Conservation (phyloP, 2,888 invertebrate species). For the Ornithoptera alexandrae region DNA sequence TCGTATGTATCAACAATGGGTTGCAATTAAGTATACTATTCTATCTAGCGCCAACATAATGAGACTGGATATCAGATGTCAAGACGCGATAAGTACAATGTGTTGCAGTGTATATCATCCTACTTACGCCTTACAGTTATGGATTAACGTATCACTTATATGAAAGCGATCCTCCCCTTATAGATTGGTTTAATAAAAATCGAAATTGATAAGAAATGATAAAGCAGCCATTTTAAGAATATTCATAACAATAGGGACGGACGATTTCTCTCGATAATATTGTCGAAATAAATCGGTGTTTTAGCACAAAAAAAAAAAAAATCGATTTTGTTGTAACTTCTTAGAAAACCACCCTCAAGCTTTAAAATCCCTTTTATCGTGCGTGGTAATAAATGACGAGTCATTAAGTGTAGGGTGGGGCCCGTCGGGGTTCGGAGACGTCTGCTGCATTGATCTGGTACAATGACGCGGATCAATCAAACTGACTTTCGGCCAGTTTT, state of each 20-base stretch:
- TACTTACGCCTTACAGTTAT: too few species aligned
- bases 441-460: slow-evolving; percentile 26
- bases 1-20: too few species aligned
- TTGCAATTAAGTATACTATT: too few species aligned
- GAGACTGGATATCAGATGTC: too few species aligned
- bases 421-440: slow-evolving; percentile 15
- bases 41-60: too few species aligned
- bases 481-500: slow-evolving; percentile 22
- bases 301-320: slow-evolving; percentile 18
- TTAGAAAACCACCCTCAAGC: slow-evolving; percentile 45
- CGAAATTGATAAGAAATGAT: slow-evolving; percentile 8
- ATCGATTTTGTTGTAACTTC: slow-evolving; percentile 33
- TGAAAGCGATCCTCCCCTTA: too few species aligned
- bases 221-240: neutral
- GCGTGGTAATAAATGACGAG: slow-evolving; percentile 43
- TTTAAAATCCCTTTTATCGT: slow-evolving; percentile 32
- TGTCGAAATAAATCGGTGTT: slow-evolving; percentile 29
- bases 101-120: too few species aligned
- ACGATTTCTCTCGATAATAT: neutral
- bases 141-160: too few species aligned
- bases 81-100: too few species aligned
- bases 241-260: neutral
- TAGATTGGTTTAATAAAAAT: too few species aligned
- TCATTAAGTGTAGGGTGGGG: slow-evolving; percentile 40
- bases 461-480: slow-evolving; percentile 50